Base-by-base conservation (phyloP, 2,113 vertebrate genomes). In the Prietella phreatophila region DNA sequence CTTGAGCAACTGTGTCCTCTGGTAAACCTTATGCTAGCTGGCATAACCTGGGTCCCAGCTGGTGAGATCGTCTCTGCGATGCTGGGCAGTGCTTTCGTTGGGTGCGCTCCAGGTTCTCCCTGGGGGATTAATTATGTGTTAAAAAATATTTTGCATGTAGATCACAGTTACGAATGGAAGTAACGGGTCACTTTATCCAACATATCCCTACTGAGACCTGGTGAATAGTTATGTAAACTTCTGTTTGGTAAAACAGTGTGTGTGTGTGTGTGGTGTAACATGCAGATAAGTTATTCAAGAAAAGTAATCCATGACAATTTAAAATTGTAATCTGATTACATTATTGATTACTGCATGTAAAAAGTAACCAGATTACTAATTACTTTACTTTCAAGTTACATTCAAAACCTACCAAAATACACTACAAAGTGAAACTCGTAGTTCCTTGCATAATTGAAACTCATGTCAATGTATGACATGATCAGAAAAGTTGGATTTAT, bases 101-200 rank as follows among this genome's bases (percentile, higher is more conserved):
- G 86, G 65, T 73, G 65, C 33, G 13, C 36, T 63, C 47, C 55
- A 7, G 14, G 71, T 79, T 55, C 17, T 88, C 87, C 47, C 87
- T 11, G 14, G 58, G 82, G 87, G 60, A 84, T 88, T 88, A 88
- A 88, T 88, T 88, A 88, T 61, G 36, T 15, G 13, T 83, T 84
- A 88, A 84, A 87, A 83, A 88, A 88, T 79, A 88, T 88, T 88
- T 88, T 88, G 87, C 42, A 88, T 84, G 87, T 63, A 84, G 82
- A 65, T 84, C 82, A 88, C 87, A 79, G 69, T 78, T 55, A 78
- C 42, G 15, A 83, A 78, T 84, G 71, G 69, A 87, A 58, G 71
- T 53, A 83, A 65, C 61, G 47, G 86, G 87, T 88, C 87, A 84
- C 39, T 84, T 47, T 79, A 88, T 65, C 42, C 30, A 53, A 58